Conservation (phyloP, 2,888 invertebrate genomes). For the Sinelater perroti region DNA sequence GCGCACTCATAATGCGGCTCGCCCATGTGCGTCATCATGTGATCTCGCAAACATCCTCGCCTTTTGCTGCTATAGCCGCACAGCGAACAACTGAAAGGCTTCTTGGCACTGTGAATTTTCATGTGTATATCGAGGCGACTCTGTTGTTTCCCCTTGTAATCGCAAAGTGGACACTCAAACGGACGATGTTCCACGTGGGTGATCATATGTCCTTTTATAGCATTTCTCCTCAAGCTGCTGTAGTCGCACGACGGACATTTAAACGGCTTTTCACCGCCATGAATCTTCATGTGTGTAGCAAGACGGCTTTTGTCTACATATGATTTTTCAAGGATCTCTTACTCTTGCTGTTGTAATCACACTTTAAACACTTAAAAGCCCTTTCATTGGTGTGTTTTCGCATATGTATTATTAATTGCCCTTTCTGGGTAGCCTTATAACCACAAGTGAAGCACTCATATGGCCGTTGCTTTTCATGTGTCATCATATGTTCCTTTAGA, state of each 20-base stretch:
- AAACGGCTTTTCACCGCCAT: not conserved
- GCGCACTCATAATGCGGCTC: constrained; percentile 96
- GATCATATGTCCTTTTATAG: too few relatives aligned
- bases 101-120: not conserved
- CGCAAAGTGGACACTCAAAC: too few relatives aligned
- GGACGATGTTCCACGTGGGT: too few relatives aligned
- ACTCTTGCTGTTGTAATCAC: not conserved
- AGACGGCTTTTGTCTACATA: too few relatives aligned
- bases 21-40: constrained; percentile 97
- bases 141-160: too few relatives aligned
- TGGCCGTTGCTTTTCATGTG: not conserved
- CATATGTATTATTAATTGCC: not conserved
- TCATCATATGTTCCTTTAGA: not conserved
- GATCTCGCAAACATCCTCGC: constrained; percentile 64
- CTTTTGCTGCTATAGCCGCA: not conserved
- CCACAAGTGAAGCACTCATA: not conserved
- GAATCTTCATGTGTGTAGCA: not conserved
- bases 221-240: too few relatives aligned
- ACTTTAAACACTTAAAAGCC: not conserved
- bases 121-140: not conserved
- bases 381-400: not conserved
- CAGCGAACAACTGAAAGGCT: not conserved
- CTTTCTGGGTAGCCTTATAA: not conserved
- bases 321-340: not conserved
- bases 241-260: not conserved